Evolutionary conservation across 2,797 vertebrate species (phyloP).

Genomic region (Smutsia gigantea): DNA sequence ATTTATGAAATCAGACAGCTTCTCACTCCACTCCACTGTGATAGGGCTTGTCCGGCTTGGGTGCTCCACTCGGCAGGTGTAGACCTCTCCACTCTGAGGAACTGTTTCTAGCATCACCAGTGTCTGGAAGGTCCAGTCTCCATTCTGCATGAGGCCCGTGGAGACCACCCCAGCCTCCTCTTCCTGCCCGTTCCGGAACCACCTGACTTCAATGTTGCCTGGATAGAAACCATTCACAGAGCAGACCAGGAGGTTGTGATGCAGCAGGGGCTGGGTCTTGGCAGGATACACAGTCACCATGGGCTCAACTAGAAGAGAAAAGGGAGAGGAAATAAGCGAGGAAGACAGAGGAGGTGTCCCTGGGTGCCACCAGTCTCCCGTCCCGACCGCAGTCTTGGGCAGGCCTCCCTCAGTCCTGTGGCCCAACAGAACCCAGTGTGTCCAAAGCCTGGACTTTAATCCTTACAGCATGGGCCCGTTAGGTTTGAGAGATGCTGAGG

Average conservation of each 20-base stretch:
- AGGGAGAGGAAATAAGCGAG: not conserved
- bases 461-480: fast-evolving
- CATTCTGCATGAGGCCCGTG: not conserved
- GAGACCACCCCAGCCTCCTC: slow-evolving; percentile 36
- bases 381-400: fast-evolving
- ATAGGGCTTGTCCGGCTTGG: not conserved
- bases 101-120: slow-evolving; percentile 69
- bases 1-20: fast-evolving
- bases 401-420: not conserved
- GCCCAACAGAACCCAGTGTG: not conserved
- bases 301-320: not conserved
- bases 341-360: fast-evolving
- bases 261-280: not conserved
- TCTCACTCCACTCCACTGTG: slow-evolving; percentile 13
- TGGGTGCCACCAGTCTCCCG: fast-evolving
- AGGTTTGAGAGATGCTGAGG: not conserved
- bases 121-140: slow-evolving; percentile 68
- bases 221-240: slow-evolving; percentile 67
- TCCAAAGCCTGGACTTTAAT: not conserved
- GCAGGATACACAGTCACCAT: slow-evolving; percentile 17
- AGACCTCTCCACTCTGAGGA: slow-evolving; percentile 57
- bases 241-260: slow-evolving; percentile 62
- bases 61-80: slow-evolving; percentile 62
- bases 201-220: slow-evolving; percentile 42
- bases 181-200: slow-evolving; percentile 56